These are phyloP conservation scores for Liparis tanakae DNA, from an alignment of 2,797 vertebrate genomes.

Conservation along the genomic window DNA sequence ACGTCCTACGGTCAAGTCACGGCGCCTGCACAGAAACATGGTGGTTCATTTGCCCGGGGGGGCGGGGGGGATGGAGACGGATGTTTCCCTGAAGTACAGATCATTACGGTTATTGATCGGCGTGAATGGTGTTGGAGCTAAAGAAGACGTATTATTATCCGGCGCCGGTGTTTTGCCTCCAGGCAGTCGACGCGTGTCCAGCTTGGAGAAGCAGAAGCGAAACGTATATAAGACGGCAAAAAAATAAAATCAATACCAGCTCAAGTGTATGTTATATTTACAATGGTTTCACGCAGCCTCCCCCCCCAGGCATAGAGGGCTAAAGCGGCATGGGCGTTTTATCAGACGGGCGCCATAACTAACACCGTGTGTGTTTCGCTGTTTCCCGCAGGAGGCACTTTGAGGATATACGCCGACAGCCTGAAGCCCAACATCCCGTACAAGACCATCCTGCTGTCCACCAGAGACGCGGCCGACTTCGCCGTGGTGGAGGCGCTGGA, in stretches of 20 bases:
- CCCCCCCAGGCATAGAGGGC: too few species aligned
- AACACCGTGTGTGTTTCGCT: neutral
- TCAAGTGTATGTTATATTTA: too few species aligned
- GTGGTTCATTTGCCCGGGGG: neutral
- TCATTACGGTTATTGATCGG: neutral
- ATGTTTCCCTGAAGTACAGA: neutral
- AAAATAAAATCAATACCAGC: too few species aligned
- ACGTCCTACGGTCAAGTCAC: neutral
- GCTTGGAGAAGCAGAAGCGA: too few species aligned
- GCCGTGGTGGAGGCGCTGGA: constrained; percentile 95
- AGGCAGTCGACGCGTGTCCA: neutral
- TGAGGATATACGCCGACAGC: constrained; percentile 97
- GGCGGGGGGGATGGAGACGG: neutral
- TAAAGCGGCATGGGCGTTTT: neutral
- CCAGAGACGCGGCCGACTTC: constrained; percentile 94
- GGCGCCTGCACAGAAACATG: neutral
- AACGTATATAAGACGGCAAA: neutral
- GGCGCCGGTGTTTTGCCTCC: neutral
- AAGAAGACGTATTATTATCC: neutral
- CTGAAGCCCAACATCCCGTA: constrained; percentile 98
- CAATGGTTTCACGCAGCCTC: too few species aligned
- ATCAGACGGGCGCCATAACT: neutral
- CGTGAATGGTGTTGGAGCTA: neutral
- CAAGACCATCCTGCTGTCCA: constrained; percentile 97
- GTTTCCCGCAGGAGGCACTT: constrained; percentile 87